Evolutionary conservation across 2,113 vertebrate genomes (phyloP).

Genomic region (Corythoichthys intestinalis): DNA sequence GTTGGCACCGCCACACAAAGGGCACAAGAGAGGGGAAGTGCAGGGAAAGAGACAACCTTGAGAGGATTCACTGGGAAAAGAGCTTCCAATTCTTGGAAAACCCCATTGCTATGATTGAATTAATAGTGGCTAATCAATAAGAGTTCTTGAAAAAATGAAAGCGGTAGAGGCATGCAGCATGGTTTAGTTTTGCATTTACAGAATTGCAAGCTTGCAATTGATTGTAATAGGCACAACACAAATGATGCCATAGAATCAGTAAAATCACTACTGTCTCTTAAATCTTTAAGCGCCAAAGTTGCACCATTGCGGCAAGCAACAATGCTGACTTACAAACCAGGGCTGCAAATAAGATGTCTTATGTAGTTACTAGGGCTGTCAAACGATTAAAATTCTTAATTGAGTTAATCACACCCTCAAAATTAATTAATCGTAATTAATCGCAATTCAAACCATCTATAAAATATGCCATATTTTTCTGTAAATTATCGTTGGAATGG

Average conservation of each 20-base stretch:
- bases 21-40: conserved; percentile 12
- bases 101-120: neutral
- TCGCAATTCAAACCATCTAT: too few relatives aligned
- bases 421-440: too few relatives aligned
- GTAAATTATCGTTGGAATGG: too few relatives aligned
- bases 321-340: too few relatives aligned
- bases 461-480: too few relatives aligned
- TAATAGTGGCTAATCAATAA: neutral
- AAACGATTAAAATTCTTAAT: too few relatives aligned
- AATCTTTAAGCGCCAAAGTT: too few relatives aligned
- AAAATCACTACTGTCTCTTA: neutral
- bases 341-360: too few relatives aligned
- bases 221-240: neutral
- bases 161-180: neutral
- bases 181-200: neutral
- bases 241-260: neutral
- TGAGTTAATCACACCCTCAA: too few relatives aligned
- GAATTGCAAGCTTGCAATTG: neutral
- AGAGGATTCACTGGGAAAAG: conserved; percentile 8
- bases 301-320: too few relatives aligned
- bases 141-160: neutral
- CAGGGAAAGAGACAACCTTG: conserved; percentile 15
- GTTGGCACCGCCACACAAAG: conserved; percentile 26
- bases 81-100: neutral
- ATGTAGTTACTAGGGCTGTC: too few relatives aligned